Percentiles rank a stretch among this genome's conserved stretches.
Conservation (phyloP, 2,113 vertebrate species). For the Leucopternis melanops region DNA sequence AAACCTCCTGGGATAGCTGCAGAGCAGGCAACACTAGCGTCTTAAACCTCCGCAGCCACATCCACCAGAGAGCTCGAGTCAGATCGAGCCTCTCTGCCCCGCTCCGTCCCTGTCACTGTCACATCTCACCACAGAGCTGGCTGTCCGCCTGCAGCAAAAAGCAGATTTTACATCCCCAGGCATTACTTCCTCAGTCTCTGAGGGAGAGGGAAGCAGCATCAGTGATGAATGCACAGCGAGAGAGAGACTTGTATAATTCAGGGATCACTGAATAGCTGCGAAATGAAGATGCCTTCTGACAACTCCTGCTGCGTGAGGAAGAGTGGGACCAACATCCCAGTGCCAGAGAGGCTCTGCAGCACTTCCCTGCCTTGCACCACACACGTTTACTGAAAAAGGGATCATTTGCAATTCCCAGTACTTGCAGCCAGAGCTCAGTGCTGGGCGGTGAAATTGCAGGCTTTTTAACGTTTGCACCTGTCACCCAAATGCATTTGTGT, state of each 20-base stretch:
- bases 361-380: neutral
- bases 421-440: neutral
- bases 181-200: neutral
- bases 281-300: conserved; percentile 55
- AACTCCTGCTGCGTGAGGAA: neutral
- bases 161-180: conserved; percentile 29
- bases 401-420: neutral
- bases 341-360: neutral
- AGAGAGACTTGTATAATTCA: conserved; percentile 31
- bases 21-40: neutral
- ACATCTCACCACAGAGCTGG: conserved; percentile 12
- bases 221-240: neutral
- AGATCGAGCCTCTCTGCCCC: neutral
- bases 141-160: conserved; percentile 6
- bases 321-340: neutral
- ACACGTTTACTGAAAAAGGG: neutral
- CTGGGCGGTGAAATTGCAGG: neutral
- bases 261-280: conserved; percentile 30
- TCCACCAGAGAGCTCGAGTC: neutral
- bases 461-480: conserved; percentile 36
- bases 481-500: neutral
- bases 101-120: neutral
- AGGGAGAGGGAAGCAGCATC: conserved; percentile 5
- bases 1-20: neutral
- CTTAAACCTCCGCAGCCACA: neutral